phyloP scores from a whole-genome alignment of 2,113 vertebrate species.

The Epinephelus cyanopodus region DNA sequence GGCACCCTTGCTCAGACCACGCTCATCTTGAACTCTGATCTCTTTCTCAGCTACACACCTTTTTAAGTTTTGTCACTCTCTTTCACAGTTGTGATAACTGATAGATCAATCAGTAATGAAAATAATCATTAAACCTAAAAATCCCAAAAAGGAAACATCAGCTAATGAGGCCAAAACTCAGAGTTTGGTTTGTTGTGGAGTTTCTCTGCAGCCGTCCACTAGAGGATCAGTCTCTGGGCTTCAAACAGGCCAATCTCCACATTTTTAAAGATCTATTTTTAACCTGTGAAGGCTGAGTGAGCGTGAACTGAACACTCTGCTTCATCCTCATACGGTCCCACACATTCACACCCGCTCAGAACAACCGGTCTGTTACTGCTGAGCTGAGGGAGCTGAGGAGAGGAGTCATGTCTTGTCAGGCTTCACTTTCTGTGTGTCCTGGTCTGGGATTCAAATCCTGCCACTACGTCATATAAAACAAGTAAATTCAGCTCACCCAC shows the following conservation, averaged over 20 bases:
- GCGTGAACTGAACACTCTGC: conserved; percentile 57
- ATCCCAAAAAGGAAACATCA: background rate
- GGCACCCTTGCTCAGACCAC: too few relatives aligned
- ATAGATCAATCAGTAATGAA: background rate
- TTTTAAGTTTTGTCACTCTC: too few relatives aligned
- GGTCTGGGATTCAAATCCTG: background rate
- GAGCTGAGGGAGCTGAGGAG: conserved; percentile 12
- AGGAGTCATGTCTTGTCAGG: background rate
- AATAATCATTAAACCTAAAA: background rate
- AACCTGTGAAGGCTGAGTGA: conserved; percentile 47
- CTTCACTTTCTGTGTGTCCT: background rate
- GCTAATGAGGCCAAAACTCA: background rate
- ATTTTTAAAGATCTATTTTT: conserved; percentile 67
- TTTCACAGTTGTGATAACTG: too few relatives aligned
- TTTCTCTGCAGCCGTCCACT: conserved; percentile 10
- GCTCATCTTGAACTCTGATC: too few relatives aligned
- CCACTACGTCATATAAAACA: background rate
- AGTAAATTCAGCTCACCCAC: background rate
- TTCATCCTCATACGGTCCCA: conserved; percentile 51
- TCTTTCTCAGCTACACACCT: too few relatives aligned
- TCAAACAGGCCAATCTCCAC: conserved; percentile 43
- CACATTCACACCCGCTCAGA: conserved; percentile 59
- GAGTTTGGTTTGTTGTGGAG: background rate
- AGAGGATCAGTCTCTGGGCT: conserved; percentile 20
- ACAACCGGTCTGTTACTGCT: conserved; percentile 32